Evolutionary conservation across 2,113 vertebrate species (phyloP).

Genomic region (zebrafish (Danio rerio)): GRCz12tu NC_133180.1:33127001-33127500

Average conservation of each 20-base stretch:
- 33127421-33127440: neutral
- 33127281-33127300: too few species aligned
- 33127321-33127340: too few species aligned
- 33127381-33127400: neutral
- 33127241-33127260: too few species aligned
- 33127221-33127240: too few species aligned
- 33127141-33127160: neutral
- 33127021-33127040: neutral
- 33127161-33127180: neutral
- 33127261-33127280: too few species aligned
- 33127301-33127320: too few species aligned
- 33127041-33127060: neutral
- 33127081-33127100: too few species aligned
- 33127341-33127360: neutral
- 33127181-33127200: neutral
- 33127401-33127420: slow-evolving; percentile 17
- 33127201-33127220: neutral
- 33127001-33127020: neutral
- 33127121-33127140: neutral
- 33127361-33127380: neutral
- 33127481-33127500: slow-evolving; percentile 3
- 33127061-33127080: neutral
- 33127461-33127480: neutral
- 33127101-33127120: too few species aligned
- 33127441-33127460: neutral